Base-by-base conservation (phyloP, 1,140 invertebrate species). In the Nymphalis io region DNA sequence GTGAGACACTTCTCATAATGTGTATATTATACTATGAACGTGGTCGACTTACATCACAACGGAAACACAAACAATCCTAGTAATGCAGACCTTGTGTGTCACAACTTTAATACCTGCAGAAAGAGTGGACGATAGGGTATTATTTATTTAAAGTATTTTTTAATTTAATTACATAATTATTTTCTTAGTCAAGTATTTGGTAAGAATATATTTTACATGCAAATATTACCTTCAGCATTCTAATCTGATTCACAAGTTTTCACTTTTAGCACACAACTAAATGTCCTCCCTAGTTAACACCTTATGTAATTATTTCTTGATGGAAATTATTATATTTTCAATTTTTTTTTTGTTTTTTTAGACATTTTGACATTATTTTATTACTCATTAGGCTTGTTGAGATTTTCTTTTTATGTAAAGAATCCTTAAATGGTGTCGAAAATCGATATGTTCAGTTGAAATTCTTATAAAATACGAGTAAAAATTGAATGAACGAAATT, bases 261-360 rank as follows among this genome's bases (percentile, higher is more conserved):
- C 87, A 62, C 76, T 89, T 91, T 91, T 91, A 91, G 89, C 89
- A 70, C 59, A 12, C 51, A 68, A 81, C 81, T 83, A 85, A 82
- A 79, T 81, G 59, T 69, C 71, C 76, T 80, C 74, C 71, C 68
- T 78, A 68, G 67, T 85, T 83, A 87, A 74, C 81, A 76, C 76
- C 69, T 85, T 82, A 80, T 70, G 80, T 70, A 86, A 85, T 62
- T 59, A 44, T 59, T 62, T 70, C 38, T 51, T 46, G 55, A 58
- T 48, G 73, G 68, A 74, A 74, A 75, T 77, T 64, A 51, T 33
- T 67, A 21, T 5, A 48, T 53, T n/a, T 48, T 48, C n/a, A 16
- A 16, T 8, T 0, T 5, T 48, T 48, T 48, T n/a, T 3, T 48
- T 48, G 4, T 3, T 15, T 18, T 18, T n/a, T 8, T 16, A 33